These are phyloP conservation scores for Polyergus mexicanus DNA, from an alignment of 1,140 invertebrate genomes.

Conservation along the genomic window DNA sequence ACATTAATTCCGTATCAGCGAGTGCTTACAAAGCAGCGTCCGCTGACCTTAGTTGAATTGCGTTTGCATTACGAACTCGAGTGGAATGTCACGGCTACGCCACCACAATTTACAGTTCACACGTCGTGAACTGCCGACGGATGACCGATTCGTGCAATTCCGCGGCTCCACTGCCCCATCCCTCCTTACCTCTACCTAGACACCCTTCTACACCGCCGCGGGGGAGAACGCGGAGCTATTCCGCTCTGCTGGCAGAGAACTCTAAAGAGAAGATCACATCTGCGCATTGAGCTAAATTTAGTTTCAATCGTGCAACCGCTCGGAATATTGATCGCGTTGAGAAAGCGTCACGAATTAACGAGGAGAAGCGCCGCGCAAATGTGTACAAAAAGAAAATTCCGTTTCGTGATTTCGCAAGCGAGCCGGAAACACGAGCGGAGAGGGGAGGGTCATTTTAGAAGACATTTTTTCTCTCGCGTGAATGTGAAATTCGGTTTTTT, in stretches of 20 bases:
- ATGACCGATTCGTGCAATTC: constrained; percentile 67
- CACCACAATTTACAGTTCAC: constrained; percentile 78
- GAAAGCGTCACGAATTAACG: constrained; percentile 49
- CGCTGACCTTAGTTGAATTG: constrained; percentile 80
- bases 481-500: constrained; percentile 24
- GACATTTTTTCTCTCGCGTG: not conserved
- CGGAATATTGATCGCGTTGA: constrained; percentile 72
- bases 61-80: constrained; percentile 82
- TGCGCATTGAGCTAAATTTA: constrained; percentile 66
- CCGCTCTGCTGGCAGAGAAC: constrained; percentile 47
- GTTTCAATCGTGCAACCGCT: constrained; percentile 65
- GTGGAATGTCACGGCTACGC: constrained; percentile 73
- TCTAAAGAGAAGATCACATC: constrained; percentile 58
- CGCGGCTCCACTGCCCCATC: not conserved
- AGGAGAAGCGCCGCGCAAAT: not conserved
- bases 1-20: constrained; percentile 80
- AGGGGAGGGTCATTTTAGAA: constrained; percentile 7
- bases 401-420: constrained; percentile 12
- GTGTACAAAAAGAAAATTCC: not conserved
- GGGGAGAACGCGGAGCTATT: constrained; percentile 50
- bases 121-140: constrained; percentile 70
- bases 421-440: constrained; percentile 25
- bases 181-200: not conserved
- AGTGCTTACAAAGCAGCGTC: constrained; percentile 78
- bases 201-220: not conserved